Percentiles rank a stretch among this genome's conserved stretches.
Evolutionary conservation across 2,888 invertebrate species (phyloP).

Genomic region (Autographa gamma): DNA sequence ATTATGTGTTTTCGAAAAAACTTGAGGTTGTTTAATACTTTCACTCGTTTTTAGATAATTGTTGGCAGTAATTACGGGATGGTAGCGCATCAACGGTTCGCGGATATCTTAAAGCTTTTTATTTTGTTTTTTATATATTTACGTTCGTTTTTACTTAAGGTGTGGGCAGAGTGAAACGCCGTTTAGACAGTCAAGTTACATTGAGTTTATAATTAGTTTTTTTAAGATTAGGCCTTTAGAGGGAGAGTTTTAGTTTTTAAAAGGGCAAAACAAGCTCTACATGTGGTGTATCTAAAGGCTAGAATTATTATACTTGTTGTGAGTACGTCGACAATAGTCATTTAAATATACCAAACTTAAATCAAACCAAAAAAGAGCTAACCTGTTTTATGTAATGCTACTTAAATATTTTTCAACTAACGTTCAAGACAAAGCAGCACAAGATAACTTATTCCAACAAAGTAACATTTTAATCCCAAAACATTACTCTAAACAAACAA

Average conservation of each 20-base stretch:
- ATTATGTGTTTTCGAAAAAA: conserved; percentile 35
- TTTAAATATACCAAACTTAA: background rate
- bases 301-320: too few species aligned
- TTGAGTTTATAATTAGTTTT: conserved; percentile 7
- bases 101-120: conserved; percentile 1
- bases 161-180: background rate
- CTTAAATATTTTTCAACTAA: too few species aligned
- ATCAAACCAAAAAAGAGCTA: background rate
- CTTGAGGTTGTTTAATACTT: conserved; percentile 44
- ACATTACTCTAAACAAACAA: conserved; percentile 1
- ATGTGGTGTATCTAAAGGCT: too few species aligned
- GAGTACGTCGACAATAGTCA: too few species aligned
- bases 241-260: background rate
- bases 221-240: background rate
- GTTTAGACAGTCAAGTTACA: background rate
- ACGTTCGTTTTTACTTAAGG: conserved; percentile 7
- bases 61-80: conserved; percentile 47
- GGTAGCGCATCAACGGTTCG: conserved; percentile 35
- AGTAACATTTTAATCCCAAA: background rate
- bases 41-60: conserved; percentile 59
- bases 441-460: background rate
- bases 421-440: too few species aligned
- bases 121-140: conserved; percentile 15
- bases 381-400: too few species aligned
- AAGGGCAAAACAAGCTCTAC: too few species aligned